Percentiles rank a stretch among this genome's conserved stretches.
These are phyloP conservation scores for Thecocarcelia acutangulata DNA, from an alignment of 2,888 invertebrate species.

Conservation along the genomic window DNA sequence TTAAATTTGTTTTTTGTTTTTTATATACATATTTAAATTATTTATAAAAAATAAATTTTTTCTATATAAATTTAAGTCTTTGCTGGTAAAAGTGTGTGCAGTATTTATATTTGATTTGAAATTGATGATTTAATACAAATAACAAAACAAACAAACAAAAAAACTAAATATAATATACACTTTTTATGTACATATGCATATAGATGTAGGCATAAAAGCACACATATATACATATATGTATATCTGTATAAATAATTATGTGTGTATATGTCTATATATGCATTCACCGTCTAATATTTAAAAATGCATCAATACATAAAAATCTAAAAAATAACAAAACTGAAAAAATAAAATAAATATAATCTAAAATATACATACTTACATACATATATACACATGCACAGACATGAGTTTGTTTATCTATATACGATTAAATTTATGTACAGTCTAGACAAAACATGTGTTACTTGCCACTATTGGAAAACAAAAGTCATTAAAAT, in stretches of 20 bases:
- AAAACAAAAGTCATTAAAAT: conserved; percentile 30
- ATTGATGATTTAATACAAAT: conserved; percentile 64
- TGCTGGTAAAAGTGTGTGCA: conserved; percentile 18
- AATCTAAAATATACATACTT: conserved; percentile 55
- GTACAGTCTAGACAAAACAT: conserved; percentile 72
- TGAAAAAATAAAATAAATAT: conserved; percentile 50
- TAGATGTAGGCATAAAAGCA: background rate
- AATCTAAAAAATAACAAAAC: conserved; percentile 15
- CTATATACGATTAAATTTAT: conserved; percentile 34
- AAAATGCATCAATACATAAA: conserved; percentile 36
- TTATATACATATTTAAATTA: conserved; percentile 42
- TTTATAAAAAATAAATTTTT: conserved; percentile 64
- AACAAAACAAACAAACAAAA: conserved; percentile 34
- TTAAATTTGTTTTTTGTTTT: conserved; percentile 43
- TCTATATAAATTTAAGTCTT: conserved; percentile 35
- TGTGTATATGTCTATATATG: background rate
- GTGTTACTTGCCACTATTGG: conserved; percentile 33
- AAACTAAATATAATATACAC: conserved; percentile 44
- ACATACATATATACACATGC: conserved; percentile 11
- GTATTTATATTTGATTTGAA: conserved; percentile 66
- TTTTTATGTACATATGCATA: conserved; percentile 16
- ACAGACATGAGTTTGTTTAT: background rate
- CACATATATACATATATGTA: background rate
- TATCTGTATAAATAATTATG: background rate
- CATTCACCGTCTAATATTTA: conserved; percentile 31